A percentile compares a stretch with the other conserved stretches of the same genome.
phyloP scores from a whole-genome alignment of 2,888 invertebrate genomes.

The Rhagonycha fulva region DNA sequence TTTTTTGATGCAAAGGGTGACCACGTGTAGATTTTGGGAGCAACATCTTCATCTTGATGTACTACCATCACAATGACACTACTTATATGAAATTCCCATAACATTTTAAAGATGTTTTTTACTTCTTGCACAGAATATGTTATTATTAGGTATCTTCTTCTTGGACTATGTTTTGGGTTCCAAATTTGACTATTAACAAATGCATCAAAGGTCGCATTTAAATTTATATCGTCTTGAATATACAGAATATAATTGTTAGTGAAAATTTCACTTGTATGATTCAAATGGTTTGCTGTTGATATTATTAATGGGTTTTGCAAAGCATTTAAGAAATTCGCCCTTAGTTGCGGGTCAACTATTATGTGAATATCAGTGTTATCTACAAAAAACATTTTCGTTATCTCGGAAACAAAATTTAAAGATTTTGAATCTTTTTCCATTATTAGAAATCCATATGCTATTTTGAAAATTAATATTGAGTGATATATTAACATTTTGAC shows the following conservation, averaged over 20 bases:
- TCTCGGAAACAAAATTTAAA: not conserved
- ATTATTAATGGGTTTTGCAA: not conserved
- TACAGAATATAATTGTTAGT: not conserved
- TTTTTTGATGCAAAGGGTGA: not conserved
- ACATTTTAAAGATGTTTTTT: not conserved
- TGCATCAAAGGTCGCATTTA: not conserved
- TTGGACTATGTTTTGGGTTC: not conserved
- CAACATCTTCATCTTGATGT: not conserved
- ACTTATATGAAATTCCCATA: not conserved
- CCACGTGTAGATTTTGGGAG: not conserved
- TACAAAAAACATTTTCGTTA: not conserved
- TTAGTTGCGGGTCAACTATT: not conserved
- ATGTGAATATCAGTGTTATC: not conserved
- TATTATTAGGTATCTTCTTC: too few relatives aligned
- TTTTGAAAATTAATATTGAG: too few relatives aligned
- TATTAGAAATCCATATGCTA: not conserved
- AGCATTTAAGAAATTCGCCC: not conserved
- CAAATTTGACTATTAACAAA: not conserved
- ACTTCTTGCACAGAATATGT: not conserved
- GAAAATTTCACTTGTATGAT: not conserved
- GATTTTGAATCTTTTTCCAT: not conserved
- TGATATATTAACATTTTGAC: too few relatives aligned
- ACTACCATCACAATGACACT: not conserved
- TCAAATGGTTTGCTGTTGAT: not conserved
- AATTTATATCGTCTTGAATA: not conserved